Conservation (phyloP, 2,888 invertebrate genomes). For the Oxycera nigricornis region DNA sequence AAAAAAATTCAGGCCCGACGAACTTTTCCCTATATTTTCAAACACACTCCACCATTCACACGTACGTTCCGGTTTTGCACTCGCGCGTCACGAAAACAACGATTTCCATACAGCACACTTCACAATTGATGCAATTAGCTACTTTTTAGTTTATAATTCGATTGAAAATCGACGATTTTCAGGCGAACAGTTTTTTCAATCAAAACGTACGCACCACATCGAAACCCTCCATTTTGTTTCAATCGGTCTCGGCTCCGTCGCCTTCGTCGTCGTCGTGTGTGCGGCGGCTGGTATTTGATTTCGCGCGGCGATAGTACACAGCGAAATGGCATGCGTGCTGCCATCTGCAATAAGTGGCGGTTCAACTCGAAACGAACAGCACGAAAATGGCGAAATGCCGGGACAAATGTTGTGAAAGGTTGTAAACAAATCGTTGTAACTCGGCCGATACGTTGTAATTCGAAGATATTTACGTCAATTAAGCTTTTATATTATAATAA, state of each 20-base stretch:
- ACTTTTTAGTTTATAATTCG: constrained; percentile 37
- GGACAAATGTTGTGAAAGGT: not conserved
- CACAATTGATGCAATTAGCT: constrained; percentile 2
- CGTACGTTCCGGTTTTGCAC: constrained; percentile 19
- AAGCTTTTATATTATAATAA: too few species aligned
- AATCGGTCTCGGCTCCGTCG: constrained; percentile 21
- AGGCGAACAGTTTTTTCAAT: constrained; percentile 47
- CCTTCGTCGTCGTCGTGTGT: not conserved
- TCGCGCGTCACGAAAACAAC: constrained; percentile 23
- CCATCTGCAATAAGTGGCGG: not conserved
- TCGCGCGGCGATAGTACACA: constrained; percentile 16
- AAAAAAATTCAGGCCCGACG: constrained; percentile 27
- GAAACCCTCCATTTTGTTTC: constrained; percentile 64
- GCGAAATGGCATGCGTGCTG: constrained; percentile 1
- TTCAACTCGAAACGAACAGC: not conserved
- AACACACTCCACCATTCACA: constrained; percentile 28
- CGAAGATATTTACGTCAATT: too few species aligned
- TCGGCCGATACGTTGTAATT: too few species aligned
- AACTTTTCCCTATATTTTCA: constrained; percentile 28
- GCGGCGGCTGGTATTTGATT: constrained; percentile 37
- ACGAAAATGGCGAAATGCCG: constrained; percentile 9
- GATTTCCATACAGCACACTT: not conserved
- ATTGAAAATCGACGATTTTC: constrained; percentile 32
- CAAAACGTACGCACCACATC: constrained; percentile 63
- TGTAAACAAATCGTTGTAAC: not conserved